These are phyloP conservation scores for Nothocercus julius DNA, from an alignment of 2,113 vertebrate genomes.

Conservation along the genomic window DNA sequence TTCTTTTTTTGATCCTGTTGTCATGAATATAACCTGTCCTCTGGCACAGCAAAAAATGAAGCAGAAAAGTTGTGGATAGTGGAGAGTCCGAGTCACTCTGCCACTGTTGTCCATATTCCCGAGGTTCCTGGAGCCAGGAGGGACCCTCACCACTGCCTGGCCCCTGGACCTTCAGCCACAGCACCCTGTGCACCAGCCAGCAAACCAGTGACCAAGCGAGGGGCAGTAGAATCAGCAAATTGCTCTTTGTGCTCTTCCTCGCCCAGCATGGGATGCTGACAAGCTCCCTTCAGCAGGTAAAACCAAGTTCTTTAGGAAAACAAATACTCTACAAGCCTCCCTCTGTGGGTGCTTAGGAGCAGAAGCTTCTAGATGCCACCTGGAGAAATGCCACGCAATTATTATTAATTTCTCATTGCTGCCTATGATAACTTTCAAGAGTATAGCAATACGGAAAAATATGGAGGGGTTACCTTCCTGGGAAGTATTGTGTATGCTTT, in stretches of 20 bases:
- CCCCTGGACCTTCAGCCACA: fast-evolving
- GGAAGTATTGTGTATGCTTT: conserved; percentile 29
- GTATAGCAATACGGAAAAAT: background rate
- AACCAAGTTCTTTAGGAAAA: background rate
- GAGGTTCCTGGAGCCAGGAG: background rate
- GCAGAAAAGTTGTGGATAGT: background rate
- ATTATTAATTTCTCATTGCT: conserved; percentile 37
- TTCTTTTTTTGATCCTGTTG: background rate
- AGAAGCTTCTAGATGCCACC: conserved; percentile 7
- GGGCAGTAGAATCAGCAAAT: background rate
- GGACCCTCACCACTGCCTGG: background rate
- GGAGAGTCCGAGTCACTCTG: background rate
- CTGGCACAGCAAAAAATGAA: background rate
- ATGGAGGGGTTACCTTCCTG: background rate
- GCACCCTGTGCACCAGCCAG: background rate
- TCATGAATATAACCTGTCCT: background rate
- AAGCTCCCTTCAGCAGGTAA: background rate
- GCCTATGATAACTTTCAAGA: conserved; percentile 39
- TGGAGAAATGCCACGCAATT: background rate
- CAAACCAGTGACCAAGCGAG: fast-evolving
- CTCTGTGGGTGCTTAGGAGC: background rate
- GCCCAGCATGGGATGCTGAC: background rate
- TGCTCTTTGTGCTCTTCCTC: background rate
- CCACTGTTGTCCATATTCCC: background rate
- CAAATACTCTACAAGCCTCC: background rate